Base-by-base conservation (phyloP, 2,797 vertebrate genomes). In the Pterois miles region DNA sequence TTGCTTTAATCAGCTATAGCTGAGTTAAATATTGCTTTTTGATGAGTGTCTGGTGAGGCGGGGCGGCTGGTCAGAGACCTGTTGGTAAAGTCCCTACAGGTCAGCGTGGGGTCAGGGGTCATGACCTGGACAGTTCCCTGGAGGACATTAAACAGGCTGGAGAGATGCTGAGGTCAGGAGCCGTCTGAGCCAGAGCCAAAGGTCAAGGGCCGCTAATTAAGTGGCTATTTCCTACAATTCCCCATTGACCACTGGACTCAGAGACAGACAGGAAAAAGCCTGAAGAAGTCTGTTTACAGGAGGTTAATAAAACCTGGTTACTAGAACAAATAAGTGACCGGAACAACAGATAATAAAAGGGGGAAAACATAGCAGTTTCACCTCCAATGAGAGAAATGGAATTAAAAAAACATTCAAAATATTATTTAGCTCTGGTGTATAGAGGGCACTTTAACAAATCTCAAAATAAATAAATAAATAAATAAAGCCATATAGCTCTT, bases 121-220 rank as follows among this genome's bases (percentile, higher is more conserved):
- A 76, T 6, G 62, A 76, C 83, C 78, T 87, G 93, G 91, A 90
- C 92, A 89, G 89, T 89, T 88, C 94, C 94, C 93, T 38, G 79
- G 94, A 94, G 94, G 84, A 89, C 92, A 85, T 94, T 94, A 93
- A 94, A 91, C 80, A 89, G 91, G 84, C 82, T 72, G 43, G 72
- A 88, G 85, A 68, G 85, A 83, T 58, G 74, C 75, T 22, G 66
- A 36, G 92, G 94, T 93, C 93, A 94, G 86, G 82, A 87, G 85
- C 74, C 68, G 72, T 67, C 84, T 65, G 74, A 86, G 82, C 67
- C 60, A 66, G 38, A 85, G 86, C 69, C 80, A 92, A 67, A 92
- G 93, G 93, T 95, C 93, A 95, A 95, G 93, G 88, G 79, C 87
- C 38, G 43, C 89, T 94, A 93, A 96, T 95, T 93, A 93, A 94